Evolutionary conservation across 2,888 invertebrate genomes (phyloP), one percentile per base, ranked within the genome.

Genomic region (Rhynchonema sp.): DNA sequence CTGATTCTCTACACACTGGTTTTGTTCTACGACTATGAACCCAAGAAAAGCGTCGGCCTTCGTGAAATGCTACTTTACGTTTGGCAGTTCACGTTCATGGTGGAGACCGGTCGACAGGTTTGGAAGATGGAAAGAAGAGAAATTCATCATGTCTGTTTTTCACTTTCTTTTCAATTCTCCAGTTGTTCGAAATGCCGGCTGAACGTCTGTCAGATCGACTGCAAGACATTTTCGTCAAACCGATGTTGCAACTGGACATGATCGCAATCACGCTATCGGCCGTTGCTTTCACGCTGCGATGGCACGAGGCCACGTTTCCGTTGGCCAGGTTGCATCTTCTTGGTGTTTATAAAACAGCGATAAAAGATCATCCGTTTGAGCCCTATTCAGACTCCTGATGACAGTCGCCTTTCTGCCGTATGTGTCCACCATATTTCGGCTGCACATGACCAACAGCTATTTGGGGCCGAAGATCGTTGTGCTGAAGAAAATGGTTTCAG

Each of bases 381-480:
- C n/a, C n/a, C n/a, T n/a, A n/a, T n/a, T n/a, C n/a, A n/a, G 76
- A 20, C 70, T 76, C 9, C 65, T 75, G 27, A 74, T 74, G 65
- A 71, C 72, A 57, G 58, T 74, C 62, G 74, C 72, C 63, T 70
- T 70, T 30, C 67, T 72, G 25, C 64, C 73, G 55, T 72, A 74
- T 65, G 74, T 69, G 64, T 62, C 74, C n/a, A 65, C 73, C 53
- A 63, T 74, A 25, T 70, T 75, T 62, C 69, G 73, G 61, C 65
- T 73, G 38, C 75, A 74, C 67, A 70, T 72, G 26, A 72, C 72
- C 30, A 72, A 72, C 67, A 69, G 68, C 38, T 69, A 69, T 55
- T 69, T 76, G 2, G 76, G 76, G 9, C 76, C 76, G 1, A 76
- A 76, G 63, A 68, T 76, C 13, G 71, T 75, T 61, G 75, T 76